phyloP scores from a whole-genome alignment of 2,888 invertebrate species.

The Drosophila setosimentum region DNA sequence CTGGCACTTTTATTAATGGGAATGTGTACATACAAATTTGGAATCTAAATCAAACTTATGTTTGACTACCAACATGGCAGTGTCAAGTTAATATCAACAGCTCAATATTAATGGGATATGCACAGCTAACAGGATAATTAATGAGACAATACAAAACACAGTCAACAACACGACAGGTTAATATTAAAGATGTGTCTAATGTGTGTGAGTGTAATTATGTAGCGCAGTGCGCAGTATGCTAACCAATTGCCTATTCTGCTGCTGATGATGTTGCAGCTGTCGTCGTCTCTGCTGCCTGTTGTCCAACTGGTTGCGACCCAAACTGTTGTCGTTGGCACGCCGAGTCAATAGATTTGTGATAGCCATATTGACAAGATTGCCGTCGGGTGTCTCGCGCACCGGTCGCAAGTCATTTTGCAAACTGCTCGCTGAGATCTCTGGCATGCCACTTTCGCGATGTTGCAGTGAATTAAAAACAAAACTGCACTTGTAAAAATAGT shows the following conservation, averaged over 20 bases:
- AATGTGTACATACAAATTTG: slow-evolving; percentile 27
- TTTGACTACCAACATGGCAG: not conserved
- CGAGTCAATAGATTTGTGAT: slow-evolving; percentile 56
- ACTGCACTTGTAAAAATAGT: slow-evolving; percentile 58
- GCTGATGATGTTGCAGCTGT: slow-evolving; percentile 40
- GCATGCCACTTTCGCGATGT: slow-evolving; percentile 56
- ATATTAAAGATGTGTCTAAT: slow-evolving; percentile 1
- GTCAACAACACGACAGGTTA: not conserved
- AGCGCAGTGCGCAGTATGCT: slow-evolving; percentile 42
- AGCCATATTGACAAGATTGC: slow-evolving; percentile 20
- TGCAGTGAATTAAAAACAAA: slow-evolving; percentile 80
- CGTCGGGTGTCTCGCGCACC: slow-evolving; percentile 60
- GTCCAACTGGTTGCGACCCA: slow-evolving; percentile 49
- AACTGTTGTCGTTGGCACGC: slow-evolving; percentile 58
- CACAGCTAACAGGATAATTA: not conserved
- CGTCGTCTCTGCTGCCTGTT: slow-evolving; percentile 54
- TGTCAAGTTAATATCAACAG: not conserved
- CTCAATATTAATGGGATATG: not conserved
- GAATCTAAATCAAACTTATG: not conserved
- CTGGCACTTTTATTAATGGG: not conserved
- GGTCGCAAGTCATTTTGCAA: slow-evolving; percentile 76
- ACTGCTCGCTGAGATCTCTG: slow-evolving; percentile 62
- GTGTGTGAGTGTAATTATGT: slow-evolving; percentile 2
- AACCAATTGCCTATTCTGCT: slow-evolving; percentile 50
- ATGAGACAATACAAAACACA: slow-evolving; percentile 9